Evolutionary conservation across 1,140 invertebrate genomes (phyloP), one percentile per base, ranked within the genome.

Genomic region (Trypoxylus dichotomus): DNA sequence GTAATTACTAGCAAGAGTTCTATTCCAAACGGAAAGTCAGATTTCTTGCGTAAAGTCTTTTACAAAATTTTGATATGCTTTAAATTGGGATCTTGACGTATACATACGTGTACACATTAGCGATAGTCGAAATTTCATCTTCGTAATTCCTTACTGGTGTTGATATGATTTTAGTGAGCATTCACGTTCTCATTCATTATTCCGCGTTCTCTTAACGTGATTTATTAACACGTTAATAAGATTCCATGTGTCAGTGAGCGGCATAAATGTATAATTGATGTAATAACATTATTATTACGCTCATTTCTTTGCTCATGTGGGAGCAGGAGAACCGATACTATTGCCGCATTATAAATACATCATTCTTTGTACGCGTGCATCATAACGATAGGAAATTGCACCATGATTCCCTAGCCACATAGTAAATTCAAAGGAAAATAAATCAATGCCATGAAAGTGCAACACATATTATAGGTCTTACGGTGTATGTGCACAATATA

Each of bases 221-320:
- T 68, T 68, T 68, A 68, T 68, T 68, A 68, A 29, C 60, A 11
- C 60, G 11, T 27, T 68, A 68, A 68, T 68, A 68, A 24, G 60
- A 68, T 68, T 68, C 19, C 60, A 68, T 68, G 21, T 68, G 60
- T 29, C 60, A 25, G 60, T 68, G 24, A 68, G 21, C 60, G 60
- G 24, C 60, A 27, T 68, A 68, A 68, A 68, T 68, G 60, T 68
- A 7, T 68, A 68, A 68, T 68, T 68, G 60, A 68, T 68, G 60
- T 68, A 68, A 68, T 68, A 68, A 68, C 60, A 68, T 68, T 68
- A 68, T 68, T 68, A 68, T 24, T 24, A 29, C 60, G 24, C 24
- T 68, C 60, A 68, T 68, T 68, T 68, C 60, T 68, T 24, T 24
- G 60, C 7, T 27, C 13, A 68, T 68, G 21, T 68, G 60, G 60